Base-by-base conservation (phyloP, 2,888 invertebrate genomes). In the Sipunculus nudus region DNA sequence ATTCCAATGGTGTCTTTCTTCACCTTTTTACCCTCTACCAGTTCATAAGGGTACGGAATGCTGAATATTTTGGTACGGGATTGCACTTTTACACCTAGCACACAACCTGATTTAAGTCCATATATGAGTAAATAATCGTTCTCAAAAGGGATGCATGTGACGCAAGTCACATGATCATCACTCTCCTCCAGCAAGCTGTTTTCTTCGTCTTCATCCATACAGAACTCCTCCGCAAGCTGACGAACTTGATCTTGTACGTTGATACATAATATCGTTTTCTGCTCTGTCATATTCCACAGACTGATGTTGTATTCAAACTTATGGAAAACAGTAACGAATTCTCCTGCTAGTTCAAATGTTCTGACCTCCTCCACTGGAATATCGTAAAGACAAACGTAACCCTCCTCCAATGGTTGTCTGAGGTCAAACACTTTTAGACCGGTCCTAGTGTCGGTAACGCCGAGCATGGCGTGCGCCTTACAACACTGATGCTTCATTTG, bases 241-340 rank as follows among this genome's bases (percentile, higher is more conserved):
- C 48, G 57, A 56, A 68, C 62, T 48, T 68, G 68, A 28, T 68
- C 68, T 50, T 68, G 68, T 13, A 68, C 67, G 38, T 68, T 68
- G 54, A 68, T 66, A 43, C 68, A 68, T 6, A 68, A 60, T 10
- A 68, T 68, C 2, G 68, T 68, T 45, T 62, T 63, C 26, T 67
- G 59, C 48, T 68, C 67, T 10, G 35, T 47, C 68, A 67, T 67
- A 53, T 67, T 68, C 68, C 68, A 68, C 50, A 68, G 67, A 46
- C 54, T 64, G 3, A 68, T 67, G 29, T 68, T 68, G 13, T 66
- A 61, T 26, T 68, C 67, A 29, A 68, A 68, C 45, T 65, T 67
- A 54, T 68, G 68, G 39, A 68, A 68, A 8, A 68, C 68, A 0
- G 64, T 67, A 25, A 68, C 59, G 32, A 54, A 67, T 52, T 67